Evolutionary conservation across 1,140 invertebrate species (phyloP).

Genomic region (Bombus waltoni): DNA sequence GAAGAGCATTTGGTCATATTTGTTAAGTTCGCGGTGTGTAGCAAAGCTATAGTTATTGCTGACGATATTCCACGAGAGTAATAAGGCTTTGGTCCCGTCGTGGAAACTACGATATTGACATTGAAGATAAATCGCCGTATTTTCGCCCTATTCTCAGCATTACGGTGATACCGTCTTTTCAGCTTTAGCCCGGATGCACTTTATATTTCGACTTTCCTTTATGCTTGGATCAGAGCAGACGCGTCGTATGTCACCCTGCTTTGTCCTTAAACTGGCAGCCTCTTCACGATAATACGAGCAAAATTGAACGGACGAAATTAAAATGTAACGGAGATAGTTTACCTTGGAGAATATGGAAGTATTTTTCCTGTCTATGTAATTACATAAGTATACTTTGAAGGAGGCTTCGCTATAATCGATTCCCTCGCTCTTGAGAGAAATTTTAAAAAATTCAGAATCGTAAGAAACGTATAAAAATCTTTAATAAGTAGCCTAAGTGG

Average conservation of each 20-base stretch:
- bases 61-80: too few relatives aligned
- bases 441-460: too few relatives aligned
- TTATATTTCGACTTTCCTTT: constrained; percentile 27
- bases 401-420: too few relatives aligned
- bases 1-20: neutral
- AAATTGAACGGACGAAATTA: constrained; percentile 5
- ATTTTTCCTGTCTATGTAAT: neutral
- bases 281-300: neutral
- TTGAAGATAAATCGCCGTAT: constrained; percentile 11
- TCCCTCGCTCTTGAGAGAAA: too few relatives aligned
- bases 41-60: too few relatives aligned
- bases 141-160: neutral
- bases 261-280: neutral
- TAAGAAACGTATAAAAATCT: too few relatives aligned
- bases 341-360: neutral
- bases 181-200: constrained; percentile 10
- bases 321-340: neutral
- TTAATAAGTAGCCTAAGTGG: too few relatives aligned
- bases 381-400: too few relatives aligned
- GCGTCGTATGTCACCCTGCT: neutral
- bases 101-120: neutral
- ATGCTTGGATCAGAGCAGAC: neutral
- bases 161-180: constrained; percentile 5
- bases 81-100: neutral
- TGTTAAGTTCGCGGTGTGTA: too few relatives aligned